Percentiles rank a stretch among this genome's conserved stretches.
Conservation (phyloP, 2,888 invertebrate genomes). For the Steinernema hermaphroditum region DNA sequence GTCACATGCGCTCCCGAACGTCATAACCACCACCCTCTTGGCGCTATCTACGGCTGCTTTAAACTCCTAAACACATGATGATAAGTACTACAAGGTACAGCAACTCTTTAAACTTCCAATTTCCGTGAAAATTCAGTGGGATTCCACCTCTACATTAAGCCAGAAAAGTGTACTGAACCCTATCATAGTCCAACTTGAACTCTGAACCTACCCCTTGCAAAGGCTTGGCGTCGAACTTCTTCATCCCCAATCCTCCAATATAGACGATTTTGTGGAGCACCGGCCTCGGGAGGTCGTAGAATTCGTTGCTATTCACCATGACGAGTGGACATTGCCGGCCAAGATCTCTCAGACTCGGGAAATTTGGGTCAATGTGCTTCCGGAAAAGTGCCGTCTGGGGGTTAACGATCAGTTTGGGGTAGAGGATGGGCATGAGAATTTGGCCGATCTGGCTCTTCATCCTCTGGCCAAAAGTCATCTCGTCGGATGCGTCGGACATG, state of each 20-base stretch:
- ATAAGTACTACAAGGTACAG: too few species aligned
- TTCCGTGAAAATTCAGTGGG: too few species aligned
- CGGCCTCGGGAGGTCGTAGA: slow-evolving; percentile 56
- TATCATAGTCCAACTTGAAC: too few species aligned
- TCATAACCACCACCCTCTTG: slow-evolving; percentile 4
- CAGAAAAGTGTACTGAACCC: too few species aligned
- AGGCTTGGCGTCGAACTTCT: slow-evolving; percentile 47
- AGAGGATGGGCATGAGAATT: slow-evolving; percentile 29
- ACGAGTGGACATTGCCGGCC: slow-evolving; percentile 39
- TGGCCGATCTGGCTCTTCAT: slow-evolving; percentile 53
- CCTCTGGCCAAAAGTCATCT: slow-evolving; percentile 51
- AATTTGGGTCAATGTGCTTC: slow-evolving; percentile 47
- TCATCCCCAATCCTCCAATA: slow-evolving; percentile 60
- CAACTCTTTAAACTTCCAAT: too few species aligned
- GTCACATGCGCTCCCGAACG: slow-evolving; percentile 1
- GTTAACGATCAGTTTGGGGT: not conserved
- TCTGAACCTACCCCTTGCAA: slow-evolving; percentile 38
- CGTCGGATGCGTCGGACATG: slow-evolving; percentile 51
- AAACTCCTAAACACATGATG: not conserved
- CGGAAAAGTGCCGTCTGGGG: slow-evolving; percentile 50
- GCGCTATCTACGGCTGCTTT: slow-evolving; percentile 7
- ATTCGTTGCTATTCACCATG: slow-evolving; percentile 53
- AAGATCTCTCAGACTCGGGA: slow-evolving; percentile 53
- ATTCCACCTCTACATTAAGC: too few species aligned
- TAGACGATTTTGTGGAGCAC: slow-evolving; percentile 53